Evolutionary conservation across 1,140 invertebrate genomes (phyloP), one percentile per base, ranked within the genome.

Genomic region (Ruditapes philippinarum): DNA sequence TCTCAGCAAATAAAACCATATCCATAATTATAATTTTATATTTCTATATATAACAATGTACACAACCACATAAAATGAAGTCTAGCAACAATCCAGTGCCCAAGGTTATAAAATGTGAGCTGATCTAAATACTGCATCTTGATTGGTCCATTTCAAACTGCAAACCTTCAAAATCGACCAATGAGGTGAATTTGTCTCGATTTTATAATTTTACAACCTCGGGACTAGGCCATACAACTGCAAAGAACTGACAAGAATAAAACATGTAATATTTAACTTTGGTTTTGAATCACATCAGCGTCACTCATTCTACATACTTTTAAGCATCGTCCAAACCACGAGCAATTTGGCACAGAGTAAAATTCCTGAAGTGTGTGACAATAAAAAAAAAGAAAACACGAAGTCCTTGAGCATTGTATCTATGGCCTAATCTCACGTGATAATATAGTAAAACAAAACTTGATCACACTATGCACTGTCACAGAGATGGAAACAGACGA

Each of bases 261-360:
- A 9, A 70, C 33, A 57, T 57, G 19, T 25, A n/a, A 25, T 57
- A n/a, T n/a, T n/a, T 70, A 38, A 65, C 31, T 70, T 70, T 70
- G 65, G 65, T 70, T 65, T 65, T 60, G 12, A 7, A 31, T 11
- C 51, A n/a, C 51, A 11, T 3, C 14, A 49, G 45, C 45, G 40
- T 49, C 36, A 17, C n/a, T n/a, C 65, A 70, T 17, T 70, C 22
- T 45, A 1, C 42, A 76, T 40, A 12, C 73, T 51, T n/a, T n/a
- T 36, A 76, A 76, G 33, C 65, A 38, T 38, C 17, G 33, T 28
- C 65, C 65, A 51, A 28, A 76, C 40, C 38, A 76, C 31, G 54
- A 78, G 54, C 42, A 54, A 51, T 78, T 78, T 78, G 74, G 74
- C 74, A 78, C 74, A 78, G 42, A 49, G 49, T 42, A 78, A 78